A percentile compares a stretch with the other conserved stretches of the same genome.
Evolutionary conservation across 1,140 invertebrate species (phyloP).

Genomic region (Drosophila tsacasi): DNA sequence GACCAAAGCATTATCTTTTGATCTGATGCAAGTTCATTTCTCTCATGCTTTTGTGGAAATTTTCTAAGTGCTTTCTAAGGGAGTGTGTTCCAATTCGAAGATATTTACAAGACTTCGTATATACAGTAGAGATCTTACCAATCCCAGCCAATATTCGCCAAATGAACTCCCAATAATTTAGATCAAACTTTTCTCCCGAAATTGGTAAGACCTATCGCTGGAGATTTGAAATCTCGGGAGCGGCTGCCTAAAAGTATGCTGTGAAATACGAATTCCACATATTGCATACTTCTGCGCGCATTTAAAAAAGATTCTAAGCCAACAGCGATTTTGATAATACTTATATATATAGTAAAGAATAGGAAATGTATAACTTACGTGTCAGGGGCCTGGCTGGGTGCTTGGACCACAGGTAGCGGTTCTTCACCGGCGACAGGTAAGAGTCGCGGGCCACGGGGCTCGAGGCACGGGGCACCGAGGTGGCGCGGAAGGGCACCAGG

Average conservation of each 20-base stretch:
- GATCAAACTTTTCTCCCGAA: neutral
- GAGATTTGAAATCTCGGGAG: neutral
- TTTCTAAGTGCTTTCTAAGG: constrained; percentile 5
- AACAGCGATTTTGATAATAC: neutral
- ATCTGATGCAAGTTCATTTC: constrained; percentile 14
- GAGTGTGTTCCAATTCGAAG: constrained; percentile 15
- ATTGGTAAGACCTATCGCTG: constrained; percentile 33
- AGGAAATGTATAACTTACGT: constrained; percentile 63
- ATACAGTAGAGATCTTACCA: constrained; percentile 41
- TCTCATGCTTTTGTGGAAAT: constrained; percentile 34
- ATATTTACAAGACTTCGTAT: constrained; percentile 45
- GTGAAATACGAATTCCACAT: neutral
- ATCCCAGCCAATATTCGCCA: neutral
- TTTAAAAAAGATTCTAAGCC: neutral
- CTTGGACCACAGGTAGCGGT: constrained; percentile 94
- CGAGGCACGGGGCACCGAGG: constrained; percentile 86
- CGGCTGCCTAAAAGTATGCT: neutral
- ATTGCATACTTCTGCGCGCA: neutral
- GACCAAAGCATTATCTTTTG: neutral
- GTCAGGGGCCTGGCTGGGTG: constrained; percentile 94
- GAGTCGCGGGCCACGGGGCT: constrained; percentile 92
- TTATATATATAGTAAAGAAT: too few relatives aligned
- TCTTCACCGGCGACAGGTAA: constrained; percentile 94
- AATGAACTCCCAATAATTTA: neutral
- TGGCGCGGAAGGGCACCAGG: constrained; percentile 90